phyloP scores from a whole-genome alignment of 1,140 invertebrate genomes.

The Drosophila melanica region DNA sequence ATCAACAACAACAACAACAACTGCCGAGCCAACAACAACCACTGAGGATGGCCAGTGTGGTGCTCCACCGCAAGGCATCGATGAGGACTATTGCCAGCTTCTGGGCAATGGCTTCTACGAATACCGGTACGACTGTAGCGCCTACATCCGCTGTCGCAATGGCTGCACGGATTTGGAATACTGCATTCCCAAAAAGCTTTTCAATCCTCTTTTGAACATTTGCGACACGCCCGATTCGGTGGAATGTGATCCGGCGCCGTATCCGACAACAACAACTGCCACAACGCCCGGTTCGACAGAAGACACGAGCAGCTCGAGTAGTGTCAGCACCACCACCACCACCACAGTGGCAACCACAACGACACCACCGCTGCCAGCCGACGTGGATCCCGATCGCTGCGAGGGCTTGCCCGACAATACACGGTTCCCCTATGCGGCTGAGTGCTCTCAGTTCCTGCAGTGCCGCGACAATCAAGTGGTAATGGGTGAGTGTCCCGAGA shows the following conservation, averaged over 20 bases:
- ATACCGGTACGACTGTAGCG: slow-evolving; percentile 62
- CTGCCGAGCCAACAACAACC: slow-evolving; percentile 8
- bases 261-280: slow-evolving; percentile 37
- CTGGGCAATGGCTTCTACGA: slow-evolving; percentile 64
- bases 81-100: slow-evolving; percentile 40
- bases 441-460: slow-evolving; percentile 60
- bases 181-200: slow-evolving; percentile 61
- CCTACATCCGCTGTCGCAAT: slow-evolving; percentile 54
- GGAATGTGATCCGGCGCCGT: slow-evolving; percentile 32
- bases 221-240: slow-evolving; percentile 69
- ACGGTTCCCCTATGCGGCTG: slow-evolving; percentile 54
- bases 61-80: slow-evolving; percentile 32
- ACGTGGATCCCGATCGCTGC: slow-evolving; percentile 56
- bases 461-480: slow-evolving; percentile 47
- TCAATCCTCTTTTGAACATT: slow-evolving; percentile 52
- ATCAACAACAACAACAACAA: slow-evolving; percentile 7
- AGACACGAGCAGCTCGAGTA: background rate
- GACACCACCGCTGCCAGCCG: slow-evolving; percentile 45
- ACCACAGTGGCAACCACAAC: slow-evolving; percentile 22
- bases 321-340: slow-evolving; percentile 29
- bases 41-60: slow-evolving; percentile 46
- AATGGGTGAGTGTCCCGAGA: slow-evolving; percentile 42
- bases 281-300: slow-evolving; percentile 5
- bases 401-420: slow-evolving; percentile 20
- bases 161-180: slow-evolving; percentile 59